These are phyloP conservation scores for Ceraclea dissimilis DNA, from an alignment of 2,888 invertebrate species.

Conservation along the genomic window DNA sequence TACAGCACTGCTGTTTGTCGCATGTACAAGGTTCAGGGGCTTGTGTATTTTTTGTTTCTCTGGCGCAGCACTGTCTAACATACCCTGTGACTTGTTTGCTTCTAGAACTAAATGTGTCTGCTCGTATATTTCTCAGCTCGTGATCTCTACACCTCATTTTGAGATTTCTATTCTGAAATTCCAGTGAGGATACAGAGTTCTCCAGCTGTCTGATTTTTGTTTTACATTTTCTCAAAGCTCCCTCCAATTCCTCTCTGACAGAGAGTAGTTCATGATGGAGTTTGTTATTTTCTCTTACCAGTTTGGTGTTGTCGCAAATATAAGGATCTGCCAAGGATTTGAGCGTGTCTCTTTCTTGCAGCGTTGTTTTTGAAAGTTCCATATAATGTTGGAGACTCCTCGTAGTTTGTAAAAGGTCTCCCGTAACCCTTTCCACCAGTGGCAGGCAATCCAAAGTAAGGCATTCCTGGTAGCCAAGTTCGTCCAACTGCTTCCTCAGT, in stretches of 20 bases:
- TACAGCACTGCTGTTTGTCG: slow-evolving; percentile 23
- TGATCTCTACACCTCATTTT: slow-evolving; percentile 42
- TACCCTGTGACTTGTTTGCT: slow-evolving; percentile 33
- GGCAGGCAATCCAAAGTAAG: slow-evolving; percentile 70
- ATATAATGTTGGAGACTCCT: slow-evolving; percentile 79
- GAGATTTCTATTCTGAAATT: slow-evolving; percentile 38
- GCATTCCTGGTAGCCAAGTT: slow-evolving; percentile 72
- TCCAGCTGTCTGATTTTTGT: slow-evolving; percentile 56
- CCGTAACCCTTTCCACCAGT: slow-evolving; percentile 70
- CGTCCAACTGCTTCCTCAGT: slow-evolving; percentile 62
- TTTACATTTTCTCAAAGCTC: slow-evolving; percentile 50
- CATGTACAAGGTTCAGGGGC: slow-evolving; percentile 3
- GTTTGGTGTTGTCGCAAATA: slow-evolving; percentile 70
- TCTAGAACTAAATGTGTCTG: slow-evolving; percentile 42
- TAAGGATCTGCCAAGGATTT: slow-evolving; percentile 69
- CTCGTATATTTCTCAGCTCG: slow-evolving; percentile 42
- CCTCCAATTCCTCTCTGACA: slow-evolving; percentile 56
- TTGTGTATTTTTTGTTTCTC: slow-evolving; percentile 16
- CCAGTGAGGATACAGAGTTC: slow-evolving; percentile 52
- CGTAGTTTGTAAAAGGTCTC: slow-evolving; percentile 82
- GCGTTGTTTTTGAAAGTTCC: slow-evolving; percentile 60
- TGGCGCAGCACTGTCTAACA: slow-evolving; percentile 4
- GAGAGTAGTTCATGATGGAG: slow-evolving; percentile 60
- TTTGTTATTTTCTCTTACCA: slow-evolving; percentile 68
- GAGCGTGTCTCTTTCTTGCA: slow-evolving; percentile 62